Evolutionary conservation across 1,140 invertebrate genomes (phyloP).

Genomic region (Pomacea maculata): DNA sequence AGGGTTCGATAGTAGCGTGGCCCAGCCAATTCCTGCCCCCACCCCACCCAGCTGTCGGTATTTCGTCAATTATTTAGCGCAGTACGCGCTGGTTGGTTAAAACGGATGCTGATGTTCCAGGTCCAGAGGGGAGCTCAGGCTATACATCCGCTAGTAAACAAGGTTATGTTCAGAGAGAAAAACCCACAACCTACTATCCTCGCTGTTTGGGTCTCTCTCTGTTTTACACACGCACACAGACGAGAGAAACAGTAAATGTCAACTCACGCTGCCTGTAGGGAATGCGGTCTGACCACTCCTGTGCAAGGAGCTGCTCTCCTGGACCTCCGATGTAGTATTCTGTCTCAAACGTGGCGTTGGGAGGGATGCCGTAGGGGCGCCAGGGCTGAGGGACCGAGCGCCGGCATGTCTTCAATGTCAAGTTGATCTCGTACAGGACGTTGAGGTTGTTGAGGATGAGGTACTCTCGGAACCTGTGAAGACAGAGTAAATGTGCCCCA

Average conservation of each 20-base stretch:
- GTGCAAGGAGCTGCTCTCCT: slow-evolving; percentile 36
- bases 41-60: too few relatives aligned
- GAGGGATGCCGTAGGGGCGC: slow-evolving; percentile 38
- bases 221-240: not conserved
- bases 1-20: too few relatives aligned
- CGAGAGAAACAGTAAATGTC: not conserved
- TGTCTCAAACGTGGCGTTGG: slow-evolving; percentile 43
- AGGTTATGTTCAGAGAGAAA: too few relatives aligned
- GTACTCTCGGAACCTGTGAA: slow-evolving; percentile 38
- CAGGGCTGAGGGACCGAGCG: slow-evolving; percentile 28
- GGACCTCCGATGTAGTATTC: slow-evolving; percentile 47
- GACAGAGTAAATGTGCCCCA: not conserved
- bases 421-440: slow-evolving; percentile 34
- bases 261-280: slow-evolving; percentile 34
- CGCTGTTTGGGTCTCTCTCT: not conserved
- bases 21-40: too few relatives aligned
- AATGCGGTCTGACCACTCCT: slow-evolving; percentile 46
- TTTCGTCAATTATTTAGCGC: too few relatives aligned
- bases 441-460: slow-evolving; percentile 34
- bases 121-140: too few relatives aligned
- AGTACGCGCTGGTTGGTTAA: too few relatives aligned
- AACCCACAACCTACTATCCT: too few relatives aligned
- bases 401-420: slow-evolving; percentile 29
- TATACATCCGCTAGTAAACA: too few relatives aligned
- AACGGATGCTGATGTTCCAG: too few relatives aligned